Base-by-base conservation (phyloP, 2,113 vertebrate genomes). In the Pyxicephalus adspersus region DNA sequence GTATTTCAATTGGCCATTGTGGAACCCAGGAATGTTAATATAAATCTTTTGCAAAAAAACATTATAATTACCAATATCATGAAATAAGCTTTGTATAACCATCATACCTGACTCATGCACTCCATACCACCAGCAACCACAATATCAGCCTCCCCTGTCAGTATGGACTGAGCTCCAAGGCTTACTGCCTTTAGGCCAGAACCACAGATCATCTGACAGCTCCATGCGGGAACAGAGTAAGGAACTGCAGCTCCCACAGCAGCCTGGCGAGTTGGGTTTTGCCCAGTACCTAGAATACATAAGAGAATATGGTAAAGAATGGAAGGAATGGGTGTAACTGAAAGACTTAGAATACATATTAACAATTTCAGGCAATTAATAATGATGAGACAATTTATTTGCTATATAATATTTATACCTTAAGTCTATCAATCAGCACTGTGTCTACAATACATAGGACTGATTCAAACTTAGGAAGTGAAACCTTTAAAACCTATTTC, bases 81-180 rank as follows among this genome's bases (percentile, higher is more conserved):
- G 38, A 9, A 45, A 13, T 13, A 28, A 29, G 3, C 22, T 5
- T 51, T 25, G 1, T 4, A 71, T 16, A 25, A 71, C 5, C n/a
- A 70, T 52, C 88, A 86, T 85, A 99, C 98, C 94, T 91, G 94
- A 91, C 98, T 99, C 98, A 99, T 99, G 29, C 87, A 98, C 83
- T 99, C 98, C 97, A 98, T 98, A 83, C 98, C 98, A 29, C 98
- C 98, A 26, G 97, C 97, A 0, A 99, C 94, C 83, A 98, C 97
- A 5, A 99, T 85, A 60, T 85, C 89, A 65, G 97, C 90, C 60
- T 98, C 96, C 60, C 94, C 96, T 0, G 25, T 64, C 84, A 86
- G 85, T 80, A 99, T 92, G 61, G 98, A 92, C 90, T 98, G 97
- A 67, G 93, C 94, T 63, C 93, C 98, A 9, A 99, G 91, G 74